phyloP scores from a whole-genome alignment of 2,888 invertebrate species.

The Dermolepida albohirtum region DNA sequence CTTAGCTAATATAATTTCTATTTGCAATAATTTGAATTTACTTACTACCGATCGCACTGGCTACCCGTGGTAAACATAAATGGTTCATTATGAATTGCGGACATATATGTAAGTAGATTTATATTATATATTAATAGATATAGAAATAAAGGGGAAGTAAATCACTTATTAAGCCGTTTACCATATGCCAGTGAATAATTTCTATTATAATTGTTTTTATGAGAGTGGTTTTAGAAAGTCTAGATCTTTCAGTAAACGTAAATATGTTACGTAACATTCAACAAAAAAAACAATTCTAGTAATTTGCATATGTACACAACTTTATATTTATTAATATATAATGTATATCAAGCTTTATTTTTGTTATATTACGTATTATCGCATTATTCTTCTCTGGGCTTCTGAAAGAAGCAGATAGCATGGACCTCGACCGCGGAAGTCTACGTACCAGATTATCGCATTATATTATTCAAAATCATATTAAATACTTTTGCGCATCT shows the following conservation, averaged over 20 bases:
- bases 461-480: too few species aligned
- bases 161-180: background rate
- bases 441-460: too few species aligned
- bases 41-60: background rate
- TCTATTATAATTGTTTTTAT: slow-evolving; percentile 5
- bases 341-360: background rate
- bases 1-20: too few species aligned
- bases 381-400: too few species aligned
- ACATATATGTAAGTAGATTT: background rate
- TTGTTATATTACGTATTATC: too few species aligned
- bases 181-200: background rate
- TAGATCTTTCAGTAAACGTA: background rate
- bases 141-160: background rate
- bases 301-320: background rate
- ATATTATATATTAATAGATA: background rate
- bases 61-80: background rate
- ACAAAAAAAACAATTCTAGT: background rate
- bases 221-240: background rate
- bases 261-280: background rate
- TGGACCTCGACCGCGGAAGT: too few species aligned
- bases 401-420: too few species aligned
- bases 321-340: background rate
- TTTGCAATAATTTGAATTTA: background rate
- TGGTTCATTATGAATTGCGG: background rate
- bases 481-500: too few species aligned